Conservation (phyloP, 30 jellyfish, hydroid and myxozoan genomes). For the Turritopsis dohrnii region DNA sequence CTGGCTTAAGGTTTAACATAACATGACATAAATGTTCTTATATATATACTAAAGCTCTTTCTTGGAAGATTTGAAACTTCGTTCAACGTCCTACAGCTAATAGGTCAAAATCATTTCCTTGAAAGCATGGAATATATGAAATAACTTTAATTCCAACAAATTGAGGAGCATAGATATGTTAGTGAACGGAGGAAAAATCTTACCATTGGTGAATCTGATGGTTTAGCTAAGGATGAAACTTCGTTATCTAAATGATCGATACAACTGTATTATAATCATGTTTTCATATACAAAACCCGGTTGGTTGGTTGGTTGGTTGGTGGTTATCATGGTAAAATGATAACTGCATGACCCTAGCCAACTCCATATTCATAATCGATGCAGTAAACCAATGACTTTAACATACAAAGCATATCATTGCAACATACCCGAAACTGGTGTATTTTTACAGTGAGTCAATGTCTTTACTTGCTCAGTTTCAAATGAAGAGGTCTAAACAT, state of each 20-base stretch:
- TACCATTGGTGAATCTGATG: not conserved
- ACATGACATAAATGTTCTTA: not conserved
- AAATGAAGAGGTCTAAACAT: not conserved
- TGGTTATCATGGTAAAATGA: not conserved
- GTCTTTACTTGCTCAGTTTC: not conserved
- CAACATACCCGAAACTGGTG: not conserved
- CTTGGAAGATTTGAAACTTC: not conserved
- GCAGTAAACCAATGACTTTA: too few relatives aligned
- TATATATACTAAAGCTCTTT: not conserved
- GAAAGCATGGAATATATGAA: not conserved
- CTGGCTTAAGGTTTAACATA: not conserved
- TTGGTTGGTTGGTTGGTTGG: not conserved
- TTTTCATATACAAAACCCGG: not conserved
- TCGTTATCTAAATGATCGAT: not conserved
- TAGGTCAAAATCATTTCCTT: too few relatives aligned
- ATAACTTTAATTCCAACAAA: not conserved
- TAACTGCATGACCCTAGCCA: not conserved
- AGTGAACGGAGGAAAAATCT: not conserved
- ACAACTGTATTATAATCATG: not conserved
- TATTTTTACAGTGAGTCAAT: not conserved
- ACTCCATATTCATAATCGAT: too few relatives aligned
- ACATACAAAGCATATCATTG: too few relatives aligned
- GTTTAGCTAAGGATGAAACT: not conserved
- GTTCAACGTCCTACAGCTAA: too few relatives aligned
- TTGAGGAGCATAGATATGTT: too few relatives aligned